Evolutionary conservation across 2,113 vertebrate genomes (phyloP), one percentile per base, ranked within the genome.

Genomic region (Takifugu bimaculatus): DNA sequence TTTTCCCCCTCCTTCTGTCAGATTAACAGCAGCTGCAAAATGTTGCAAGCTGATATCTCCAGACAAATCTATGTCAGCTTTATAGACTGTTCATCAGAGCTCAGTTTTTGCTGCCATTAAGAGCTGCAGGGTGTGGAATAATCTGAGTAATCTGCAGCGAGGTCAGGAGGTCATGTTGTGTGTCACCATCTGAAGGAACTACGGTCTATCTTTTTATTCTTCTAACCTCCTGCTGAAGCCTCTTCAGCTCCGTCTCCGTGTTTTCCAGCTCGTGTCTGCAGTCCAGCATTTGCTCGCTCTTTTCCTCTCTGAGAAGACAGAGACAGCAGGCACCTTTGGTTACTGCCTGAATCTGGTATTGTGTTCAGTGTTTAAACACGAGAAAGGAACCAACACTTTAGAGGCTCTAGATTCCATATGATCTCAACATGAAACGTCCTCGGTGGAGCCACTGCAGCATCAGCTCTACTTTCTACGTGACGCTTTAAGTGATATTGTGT

Each of bases 241-340:
- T 92, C 89, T 97, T 98, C 32, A 95, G 81, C 80, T 99, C 96
- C 49, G 79, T 61, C 88, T 97, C 94, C 91, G 94, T 90, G 82
- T 93, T 93, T 26, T 95, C 94, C 71, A 95, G 86, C 76, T 99
- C 97, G 82, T 98, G 96, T 76, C 96, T 95, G 80, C 92, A 93
- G 86, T 99, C 97, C 87, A 97, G 78, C 58, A 95, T 90, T 72
- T 98, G 95, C 79, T 99, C 97, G 43, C 92, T 98, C 88, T 98
- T 99, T 86, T 98, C 96, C 83, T 99, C 96, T 72, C 96, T 99
- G 64, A 68, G 26, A 20, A 60, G 4, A 69, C 56, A 53, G 35
- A 39, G 5, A 10, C 2, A 7, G 2, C 35, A 39, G 35, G 35
- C 9, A 3, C 35, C 35, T 39, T 39, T 10, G 7, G 35, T 39